A percentile compares a stretch with the other conserved stretches of the same genome.
Evolutionary conservation across 2,797 vertebrate species (phyloP).

Genomic region (Malurus leucopterus): DNA sequence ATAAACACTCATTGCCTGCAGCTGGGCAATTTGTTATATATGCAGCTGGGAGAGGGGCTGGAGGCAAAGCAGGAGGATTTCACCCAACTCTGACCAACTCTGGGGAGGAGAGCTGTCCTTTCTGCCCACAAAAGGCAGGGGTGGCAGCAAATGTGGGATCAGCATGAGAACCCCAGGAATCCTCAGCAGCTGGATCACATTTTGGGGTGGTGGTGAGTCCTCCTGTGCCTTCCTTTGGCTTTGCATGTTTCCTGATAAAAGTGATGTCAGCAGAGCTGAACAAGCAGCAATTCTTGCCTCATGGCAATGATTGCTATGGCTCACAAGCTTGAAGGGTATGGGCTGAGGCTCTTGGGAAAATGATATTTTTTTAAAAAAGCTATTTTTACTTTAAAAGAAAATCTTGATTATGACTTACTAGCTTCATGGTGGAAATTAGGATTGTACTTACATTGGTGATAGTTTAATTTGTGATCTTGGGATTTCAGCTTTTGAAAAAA

Average conservation of each 20-base stretch:
- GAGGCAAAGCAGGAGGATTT: neutral
- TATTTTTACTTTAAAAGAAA: neutral
- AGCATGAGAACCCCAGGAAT: neutral
- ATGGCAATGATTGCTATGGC: neutral
- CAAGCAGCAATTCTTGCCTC: neutral
- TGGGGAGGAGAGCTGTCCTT: neutral
- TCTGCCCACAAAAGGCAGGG: neutral
- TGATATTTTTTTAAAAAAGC: no score
- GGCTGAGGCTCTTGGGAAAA: neutral
- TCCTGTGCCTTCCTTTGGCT: neutral
- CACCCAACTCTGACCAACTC: neutral
- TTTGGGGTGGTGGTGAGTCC: neutral
- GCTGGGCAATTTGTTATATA: neutral
- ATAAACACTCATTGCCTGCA: accelerated
- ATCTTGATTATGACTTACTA: neutral
- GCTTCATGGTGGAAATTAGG: neutral
- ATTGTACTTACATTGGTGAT: neutral
- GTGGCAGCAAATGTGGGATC: neutral
- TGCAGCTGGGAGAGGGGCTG: neutral
- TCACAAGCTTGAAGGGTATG: neutral
- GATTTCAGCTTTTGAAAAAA: neutral
- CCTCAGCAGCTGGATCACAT: neutral
- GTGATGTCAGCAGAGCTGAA: neutral
- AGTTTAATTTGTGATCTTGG: neutral
- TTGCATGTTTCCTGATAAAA: neutral